Evolutionary conservation across 2,888 invertebrate genomes (phyloP).

Genomic region (Lochmaea capreae): DNA sequence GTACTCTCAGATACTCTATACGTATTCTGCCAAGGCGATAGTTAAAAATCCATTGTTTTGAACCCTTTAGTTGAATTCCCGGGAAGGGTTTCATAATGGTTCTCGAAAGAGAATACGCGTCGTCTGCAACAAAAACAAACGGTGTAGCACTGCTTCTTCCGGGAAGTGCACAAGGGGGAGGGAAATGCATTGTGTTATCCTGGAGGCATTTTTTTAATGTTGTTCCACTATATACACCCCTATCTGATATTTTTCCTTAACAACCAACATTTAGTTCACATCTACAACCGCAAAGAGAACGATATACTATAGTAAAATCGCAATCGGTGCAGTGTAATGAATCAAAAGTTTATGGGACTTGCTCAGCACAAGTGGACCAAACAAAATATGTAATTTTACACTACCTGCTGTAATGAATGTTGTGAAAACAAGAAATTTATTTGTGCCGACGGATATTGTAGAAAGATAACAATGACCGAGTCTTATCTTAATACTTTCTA

Average conservation of each 20-base stretch:
- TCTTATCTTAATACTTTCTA: too few relatives aligned
- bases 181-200: slow-evolving; percentile 15
- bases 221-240: slow-evolving; percentile 51
- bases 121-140: slow-evolving; percentile 31
- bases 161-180: slow-evolving; percentile 19
- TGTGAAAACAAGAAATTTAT: too few relatives aligned
- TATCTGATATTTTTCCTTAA: slow-evolving; percentile 56
- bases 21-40: not conserved
- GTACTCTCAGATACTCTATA: not conserved
- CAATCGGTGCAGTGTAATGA: too few relatives aligned
- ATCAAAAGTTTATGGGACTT: too few relatives aligned
- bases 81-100: slow-evolving; percentile 30
- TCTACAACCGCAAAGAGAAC: slow-evolving; percentile 61
- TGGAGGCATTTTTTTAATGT: slow-evolving; percentile 19
- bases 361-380: too few relatives aligned
- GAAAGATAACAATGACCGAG: too few relatives aligned
- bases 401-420: too few relatives aligned
- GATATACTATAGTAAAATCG: too few relatives aligned
- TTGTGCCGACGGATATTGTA: too few relatives aligned
- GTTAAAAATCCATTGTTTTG: not conserved
- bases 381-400: too few relatives aligned
- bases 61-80: slow-evolving; percentile 12
- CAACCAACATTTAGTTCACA: slow-evolving; percentile 59
- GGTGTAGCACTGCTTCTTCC: slow-evolving; percentile 18
- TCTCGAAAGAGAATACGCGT: slow-evolving; percentile 23